Evolutionary conservation across 2,113 vertebrate species (phyloP).

Genomic region (Antigone vipio): DNA sequence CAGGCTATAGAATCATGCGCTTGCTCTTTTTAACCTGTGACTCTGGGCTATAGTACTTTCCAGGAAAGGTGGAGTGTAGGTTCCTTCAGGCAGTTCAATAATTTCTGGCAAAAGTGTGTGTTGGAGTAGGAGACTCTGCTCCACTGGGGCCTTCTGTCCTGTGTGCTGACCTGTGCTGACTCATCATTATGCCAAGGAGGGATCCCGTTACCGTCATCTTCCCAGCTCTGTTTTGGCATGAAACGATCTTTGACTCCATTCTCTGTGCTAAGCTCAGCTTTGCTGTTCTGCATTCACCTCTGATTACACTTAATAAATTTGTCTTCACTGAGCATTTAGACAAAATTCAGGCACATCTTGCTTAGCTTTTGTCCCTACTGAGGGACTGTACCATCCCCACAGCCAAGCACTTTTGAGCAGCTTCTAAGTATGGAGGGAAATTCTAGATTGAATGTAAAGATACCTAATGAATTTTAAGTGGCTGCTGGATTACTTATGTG

Average conservation of each 20-base stretch:
- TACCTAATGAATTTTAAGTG: not conserved
- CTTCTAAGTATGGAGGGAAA: not conserved
- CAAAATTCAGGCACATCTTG: not conserved
- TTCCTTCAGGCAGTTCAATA: not conserved
- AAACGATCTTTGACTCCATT: not conserved
- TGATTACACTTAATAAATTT: not conserved
- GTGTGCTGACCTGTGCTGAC: not conserved
- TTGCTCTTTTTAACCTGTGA: not conserved
- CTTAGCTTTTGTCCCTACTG: accelerated
- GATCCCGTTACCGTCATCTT: not conserved
- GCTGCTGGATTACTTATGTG: not conserved
- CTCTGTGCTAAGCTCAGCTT: not conserved
- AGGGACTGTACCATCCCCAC: not conserved
- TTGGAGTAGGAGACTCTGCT: not conserved
- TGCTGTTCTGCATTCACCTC: not conserved
- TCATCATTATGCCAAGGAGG: not conserved
- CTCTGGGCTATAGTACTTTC: not conserved
- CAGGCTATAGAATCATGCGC: not conserved
- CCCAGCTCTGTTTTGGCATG: not conserved
- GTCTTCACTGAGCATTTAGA: not conserved
- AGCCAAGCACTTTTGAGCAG: not conserved
- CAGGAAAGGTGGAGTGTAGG: not conserved
- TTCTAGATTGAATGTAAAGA: not conserved
- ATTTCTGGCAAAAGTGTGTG: not conserved
- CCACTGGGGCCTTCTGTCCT: not conserved